Evolutionary conservation across 2,888 invertebrate genomes (phyloP), one percentile per base, ranked within the genome.

Genomic region (Petrophora chlorosata): DNA sequence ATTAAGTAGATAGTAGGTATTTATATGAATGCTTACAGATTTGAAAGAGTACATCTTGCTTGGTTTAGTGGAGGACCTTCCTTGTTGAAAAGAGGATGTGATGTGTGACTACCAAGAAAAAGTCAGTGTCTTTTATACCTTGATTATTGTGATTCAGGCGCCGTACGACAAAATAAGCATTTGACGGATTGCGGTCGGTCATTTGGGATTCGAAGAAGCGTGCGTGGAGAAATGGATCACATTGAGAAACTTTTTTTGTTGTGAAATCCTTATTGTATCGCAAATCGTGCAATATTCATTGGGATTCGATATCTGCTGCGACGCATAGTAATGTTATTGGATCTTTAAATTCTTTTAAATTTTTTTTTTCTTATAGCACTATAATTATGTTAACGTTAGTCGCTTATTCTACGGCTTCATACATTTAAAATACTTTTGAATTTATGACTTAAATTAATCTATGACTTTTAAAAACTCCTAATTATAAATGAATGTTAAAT

Each of bases 31-130:
- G 15, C 89, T 85, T 74, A 90, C 90, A 88, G 85, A 85, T 88
- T 88, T 87, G 55, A 87, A 80, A 76, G 87, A 82, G 74, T 83
- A 83, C 90, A 90, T 90, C 70, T 85, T 88, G 85, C 79, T 77
- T 85, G 68, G 40, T 74, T 74, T 75, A 67, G 51, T 65, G 70
- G 68, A 65, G 63, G 78, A 87, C 88, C 89, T 90, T 89, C 86
- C 86, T 84, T 74, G 66, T 63, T 64, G 77, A 78, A 79, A 80
- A 83, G 79, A 84, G 77, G 79, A 85, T 80, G 76, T 77, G 69
- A 64, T 77, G 78, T 90, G 89, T 87, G 80, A 58, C 69, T 70
- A 61, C 55, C 56, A 62, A 69, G 70, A 78, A 85, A 81, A 78
- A 75, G 61, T 65, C 63, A 47, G 53, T 63, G 69, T 75, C 83